Evolutionary conservation across 1,140 invertebrate genomes (phyloP).

Genomic region (Euglossa dilemma): DNA sequence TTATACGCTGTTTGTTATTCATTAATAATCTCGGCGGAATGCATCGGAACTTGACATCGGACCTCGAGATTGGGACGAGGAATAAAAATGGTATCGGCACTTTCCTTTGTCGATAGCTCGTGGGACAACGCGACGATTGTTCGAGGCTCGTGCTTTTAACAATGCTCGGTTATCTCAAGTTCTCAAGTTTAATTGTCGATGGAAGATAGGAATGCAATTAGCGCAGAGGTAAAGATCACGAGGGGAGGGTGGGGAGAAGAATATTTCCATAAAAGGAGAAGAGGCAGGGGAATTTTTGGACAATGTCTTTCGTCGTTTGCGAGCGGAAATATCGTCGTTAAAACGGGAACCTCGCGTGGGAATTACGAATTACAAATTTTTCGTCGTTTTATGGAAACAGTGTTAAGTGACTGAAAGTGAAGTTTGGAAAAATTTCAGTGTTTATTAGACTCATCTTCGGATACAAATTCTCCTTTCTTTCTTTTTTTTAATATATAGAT

Average conservation of each 20-base stretch:
- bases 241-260: background rate
- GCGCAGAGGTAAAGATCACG: background rate
- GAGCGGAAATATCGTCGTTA: too few relatives aligned
- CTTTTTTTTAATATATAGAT: too few relatives aligned
- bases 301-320: background rate
- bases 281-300: too few relatives aligned
- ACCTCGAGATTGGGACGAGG: background rate
- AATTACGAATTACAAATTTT: too few relatives aligned
- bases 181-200: slow-evolving; percentile 25
- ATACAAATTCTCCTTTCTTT: too few relatives aligned
- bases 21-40: background rate
- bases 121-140: slow-evolving; percentile 36
- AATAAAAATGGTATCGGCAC: slow-evolving; percentile 1
- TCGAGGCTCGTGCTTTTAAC: background rate
- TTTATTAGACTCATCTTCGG: too few relatives aligned
- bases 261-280: background rate
- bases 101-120: background rate
- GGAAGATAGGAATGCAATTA: slow-evolving; percentile 5
- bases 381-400: too few relatives aligned
- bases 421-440: too few relatives aligned
- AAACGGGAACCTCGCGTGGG: too few relatives aligned
- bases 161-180: background rate
- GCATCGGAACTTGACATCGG: background rate
- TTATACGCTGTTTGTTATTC: background rate
- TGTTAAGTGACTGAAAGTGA: too few relatives aligned